Percentiles rank a stretch among this genome's conserved stretches.
Conservation (phyloP, 2,888 invertebrate species). For the Agrilus mali region DNA sequence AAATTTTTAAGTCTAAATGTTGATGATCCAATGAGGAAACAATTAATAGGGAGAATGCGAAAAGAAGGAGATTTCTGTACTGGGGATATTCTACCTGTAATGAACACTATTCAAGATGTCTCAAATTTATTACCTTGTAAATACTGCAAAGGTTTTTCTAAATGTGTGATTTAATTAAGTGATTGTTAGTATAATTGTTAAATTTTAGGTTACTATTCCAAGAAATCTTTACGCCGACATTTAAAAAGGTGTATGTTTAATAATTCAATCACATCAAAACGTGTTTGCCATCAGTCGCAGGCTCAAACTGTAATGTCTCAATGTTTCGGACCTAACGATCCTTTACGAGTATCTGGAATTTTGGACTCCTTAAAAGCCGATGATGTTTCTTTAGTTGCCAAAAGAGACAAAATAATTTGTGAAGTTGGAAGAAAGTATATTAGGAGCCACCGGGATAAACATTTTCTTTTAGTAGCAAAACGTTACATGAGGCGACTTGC, state of each 20-base stretch:
- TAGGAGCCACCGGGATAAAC: constrained; percentile 11
- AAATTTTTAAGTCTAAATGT: constrained; percentile 3
- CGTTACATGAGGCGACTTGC: constrained; percentile 7
- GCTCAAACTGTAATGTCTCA: constrained; percentile 7
- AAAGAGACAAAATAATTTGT: constrained; percentile 13
- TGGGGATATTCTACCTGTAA: constrained; percentile 4
- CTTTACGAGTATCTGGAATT: constrained; percentile 9
- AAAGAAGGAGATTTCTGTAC: constrained; percentile 9
- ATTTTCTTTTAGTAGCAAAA: constrained; percentile 12
- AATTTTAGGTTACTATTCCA: constrained; percentile 8
- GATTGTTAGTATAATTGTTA: too few relatives aligned
- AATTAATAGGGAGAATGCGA: constrained; percentile 9
- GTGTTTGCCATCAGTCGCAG: constrained; percentile 6
- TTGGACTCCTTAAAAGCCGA: constrained; percentile 10
- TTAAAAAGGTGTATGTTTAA: constrained; percentile 10
- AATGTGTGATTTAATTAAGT: too few relatives aligned
- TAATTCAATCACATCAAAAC: constrained; percentile 4
- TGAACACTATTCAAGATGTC: neutral
- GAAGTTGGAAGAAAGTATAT: constrained; percentile 11
- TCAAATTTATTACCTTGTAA: constrained; percentile 7
- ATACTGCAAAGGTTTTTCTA: too few relatives aligned
- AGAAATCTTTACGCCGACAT: constrained; percentile 9
- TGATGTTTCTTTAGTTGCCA: constrained; percentile 12
- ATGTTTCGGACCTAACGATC: constrained; percentile 14
- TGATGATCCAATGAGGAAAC: constrained; percentile 8